Base-by-base conservation (phyloP, 1,140 invertebrate species). In the Tetramorium alpestre region DNA sequence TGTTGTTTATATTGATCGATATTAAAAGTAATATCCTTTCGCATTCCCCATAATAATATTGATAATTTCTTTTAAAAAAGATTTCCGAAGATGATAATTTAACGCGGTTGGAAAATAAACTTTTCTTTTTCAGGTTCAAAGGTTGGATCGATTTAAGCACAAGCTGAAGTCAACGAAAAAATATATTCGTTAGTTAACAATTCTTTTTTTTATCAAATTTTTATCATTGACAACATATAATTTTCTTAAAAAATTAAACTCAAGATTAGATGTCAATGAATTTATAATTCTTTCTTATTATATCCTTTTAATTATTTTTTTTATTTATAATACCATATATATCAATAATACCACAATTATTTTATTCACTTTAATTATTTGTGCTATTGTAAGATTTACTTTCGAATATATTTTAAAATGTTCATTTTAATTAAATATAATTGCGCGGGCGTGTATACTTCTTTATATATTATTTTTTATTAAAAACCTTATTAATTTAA, bases 101-200 rank as follows among this genome's bases (percentile, higher is more conserved):
- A 44, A 28, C 16, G 64, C 77, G 33, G 44, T 69, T 56, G 22
- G 65, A 70, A 69, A 70, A 16, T 51, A 41, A 5, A 70, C 10
- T 58, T 70, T 28, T 81, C 47, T 81, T 81, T 81, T 81, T 81
- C 64, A 81, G 78, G 65, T 70, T 81, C 25, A 25, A 56, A 56
- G 16, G 22, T 81, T 70, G 33, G 13, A 41, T 80, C 18, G 11
- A 28, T 81, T 13, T 25, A 67, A 58, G 22, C 6, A 33, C 33
- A 70, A 81, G 38, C 44, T 44, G 16, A 44, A 76, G 0, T 54
- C 62, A 47, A 70, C 38, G n/a, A 81, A 18, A 38, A 11, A 56
- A 38, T 54, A 25, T 28, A 70, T 69, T n/a, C n/a, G 1, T 69
- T 44, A 44, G 18, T 6, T 22, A 54, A 47, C n/a, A 41, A 6